Evolutionary conservation across 2,113 vertebrate species (phyloP), one percentile per base, ranked within the genome.

Genomic region (Cephalophus harveyi): DNA sequence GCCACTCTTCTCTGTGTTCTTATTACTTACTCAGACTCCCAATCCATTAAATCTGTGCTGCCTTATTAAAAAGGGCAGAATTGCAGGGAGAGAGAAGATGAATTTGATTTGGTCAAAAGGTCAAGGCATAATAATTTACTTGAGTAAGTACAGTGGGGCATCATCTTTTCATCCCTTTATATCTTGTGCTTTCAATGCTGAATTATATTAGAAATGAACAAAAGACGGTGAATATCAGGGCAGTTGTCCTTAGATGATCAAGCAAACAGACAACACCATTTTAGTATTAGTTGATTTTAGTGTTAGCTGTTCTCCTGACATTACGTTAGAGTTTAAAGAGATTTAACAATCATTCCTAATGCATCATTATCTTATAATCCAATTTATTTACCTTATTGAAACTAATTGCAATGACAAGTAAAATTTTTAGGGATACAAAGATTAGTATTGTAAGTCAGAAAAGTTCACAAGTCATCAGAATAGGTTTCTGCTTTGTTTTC

Each of bases 41-140:
- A 14, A 55, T 87, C 92, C 96, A 86, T 95, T 78, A 62, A 55
- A 8, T 71, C 92, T 82, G 46, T 19, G 85, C 60, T 23, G 14
- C n/a, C n/a, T 84, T 50, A 92, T 87, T 89, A 85, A 91, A 95
- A 25, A 17, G 4, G n/a, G 74, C 3, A 15, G 48, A 76, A 54
- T 48, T 2, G 16, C 57, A 55, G 19, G 36, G 25, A 90, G 12
- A 71, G 76, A 40, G 40, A 55, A 95, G 54, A 82, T 55, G 52
- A 54, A 87, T 57, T 86, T 78, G 43, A 78, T 88, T 48, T 95
- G 97, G 64, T 89, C 33, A 71, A 67, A 95, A 95, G 95, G 83
- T 95, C 94, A 85, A 55, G 50, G 52, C 43, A 54, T 52, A 78
- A 82, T 54, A 43, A 94, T 28, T 79, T n/a, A 40, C 33, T 43